Percentiles rank a stretch among this genome's conserved stretches.
Conservation (phyloP, 2,888 invertebrate species). For the Dryocosmus kuriphilus region DNA sequence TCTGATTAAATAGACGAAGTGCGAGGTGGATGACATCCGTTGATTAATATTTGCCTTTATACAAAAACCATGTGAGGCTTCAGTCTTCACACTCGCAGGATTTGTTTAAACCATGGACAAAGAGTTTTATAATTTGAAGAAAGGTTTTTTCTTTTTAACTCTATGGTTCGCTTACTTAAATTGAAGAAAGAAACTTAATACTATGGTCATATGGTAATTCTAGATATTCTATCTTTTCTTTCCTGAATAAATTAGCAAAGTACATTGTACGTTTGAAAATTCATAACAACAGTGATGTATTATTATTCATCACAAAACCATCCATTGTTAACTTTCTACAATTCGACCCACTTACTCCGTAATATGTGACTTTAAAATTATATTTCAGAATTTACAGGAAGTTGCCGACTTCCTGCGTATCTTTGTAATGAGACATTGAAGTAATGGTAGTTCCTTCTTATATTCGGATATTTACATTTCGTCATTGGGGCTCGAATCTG, state of each 20-base stretch:
- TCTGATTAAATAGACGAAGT: constrained; percentile 18
- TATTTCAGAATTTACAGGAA: not conserved
- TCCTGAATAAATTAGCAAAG: not conserved
- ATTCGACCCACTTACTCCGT: not conserved
- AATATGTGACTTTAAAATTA: constrained; percentile 3
- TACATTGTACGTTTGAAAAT: not conserved
- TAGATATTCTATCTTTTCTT: not conserved
- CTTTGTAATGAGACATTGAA: not conserved
- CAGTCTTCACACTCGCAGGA: not conserved
- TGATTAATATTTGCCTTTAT: constrained; percentile 29
- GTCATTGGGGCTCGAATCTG: constrained; percentile 66
- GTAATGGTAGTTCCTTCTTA: not conserved
- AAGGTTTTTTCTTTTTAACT: not conserved
- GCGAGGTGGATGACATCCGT: constrained; percentile 14
- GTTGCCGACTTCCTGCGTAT: not conserved
- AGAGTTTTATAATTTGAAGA: no score
- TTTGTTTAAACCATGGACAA: no score
- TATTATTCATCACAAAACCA: not conserved
- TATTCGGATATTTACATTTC: constrained; percentile 66
- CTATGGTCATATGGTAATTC: not conserved
- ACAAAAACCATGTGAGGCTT: not conserved
- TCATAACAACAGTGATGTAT: not conserved
- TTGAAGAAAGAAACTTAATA: not conserved
- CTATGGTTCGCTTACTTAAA: not conserved
- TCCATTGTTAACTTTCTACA: not conserved